phyloP scores from a whole-genome alignment of 2,797 vertebrate species.

The Ispidina picta region DNA sequence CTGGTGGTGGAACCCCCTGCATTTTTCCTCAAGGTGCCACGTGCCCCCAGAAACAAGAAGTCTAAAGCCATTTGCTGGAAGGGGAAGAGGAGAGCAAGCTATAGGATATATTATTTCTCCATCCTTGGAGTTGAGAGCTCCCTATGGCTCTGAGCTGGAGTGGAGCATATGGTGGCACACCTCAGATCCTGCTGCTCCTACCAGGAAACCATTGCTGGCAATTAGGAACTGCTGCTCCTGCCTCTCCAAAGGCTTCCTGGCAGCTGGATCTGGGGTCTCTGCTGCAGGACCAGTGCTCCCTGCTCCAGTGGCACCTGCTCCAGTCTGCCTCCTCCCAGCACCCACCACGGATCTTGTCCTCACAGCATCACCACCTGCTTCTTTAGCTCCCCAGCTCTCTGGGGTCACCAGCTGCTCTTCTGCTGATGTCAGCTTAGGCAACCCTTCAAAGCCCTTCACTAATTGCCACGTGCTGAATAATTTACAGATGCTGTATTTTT shows the following conservation, averaged over 20 bases:
- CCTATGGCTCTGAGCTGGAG: neutral
- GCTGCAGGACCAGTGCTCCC: neutral
- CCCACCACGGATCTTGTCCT: neutral
- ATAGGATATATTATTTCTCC: neutral
- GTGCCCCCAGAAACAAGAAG: neutral
- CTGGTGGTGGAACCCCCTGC: neutral
- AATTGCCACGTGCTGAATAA: neutral
- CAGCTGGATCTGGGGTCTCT: neutral
- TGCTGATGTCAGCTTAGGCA: rapidly evolving
- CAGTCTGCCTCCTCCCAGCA: neutral
- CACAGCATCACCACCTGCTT: neutral
- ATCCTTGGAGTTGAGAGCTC: neutral
- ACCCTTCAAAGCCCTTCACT: neutral
- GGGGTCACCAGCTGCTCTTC: neutral
- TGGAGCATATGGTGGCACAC: neutral
- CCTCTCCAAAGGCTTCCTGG: neutral
- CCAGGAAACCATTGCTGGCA: neutral
- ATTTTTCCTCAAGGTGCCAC: neutral
- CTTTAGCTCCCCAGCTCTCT: neutral
- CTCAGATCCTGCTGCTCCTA: neutral
- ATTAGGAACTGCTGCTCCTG: neutral
- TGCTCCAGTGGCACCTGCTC: neutral
- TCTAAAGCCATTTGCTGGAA: rapidly evolving
- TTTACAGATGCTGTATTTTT: neutral
- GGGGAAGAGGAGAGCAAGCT: neutral